Base-by-base conservation (phyloP, 2,888 invertebrate species). In the Trissolcus brochymenae region DNA sequence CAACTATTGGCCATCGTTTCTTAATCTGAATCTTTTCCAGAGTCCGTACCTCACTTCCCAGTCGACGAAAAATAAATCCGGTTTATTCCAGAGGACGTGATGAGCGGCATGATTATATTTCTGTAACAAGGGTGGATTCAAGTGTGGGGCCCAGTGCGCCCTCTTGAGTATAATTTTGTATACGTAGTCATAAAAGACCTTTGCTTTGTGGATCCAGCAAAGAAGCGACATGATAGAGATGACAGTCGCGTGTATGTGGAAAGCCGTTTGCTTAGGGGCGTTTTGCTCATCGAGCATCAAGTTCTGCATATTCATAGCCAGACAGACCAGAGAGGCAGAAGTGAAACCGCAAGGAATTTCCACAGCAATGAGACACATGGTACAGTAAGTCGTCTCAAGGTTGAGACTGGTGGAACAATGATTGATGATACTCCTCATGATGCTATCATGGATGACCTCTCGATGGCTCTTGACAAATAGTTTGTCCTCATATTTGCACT, bases 31-130 rank as follows among this genome's bases (percentile, higher is more conserved):
- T 87, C 90, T 91, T 83, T 92, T 93, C 93, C 93, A 93, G 6
- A 93, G 84, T 0, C 92, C 92, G 78, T 92, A 93, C 40, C 93
- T 90, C 2, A 92, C 89, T 82, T 93, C 92, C 93, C 93, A 93
- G 82, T 93, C 92, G 75, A 93, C 91, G 73, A 93, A 92, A 83
- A 92, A 93, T 13, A 93, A 84, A 6, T 92, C 92, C 0, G 92
- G 91, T 70, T 92, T 92, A 80, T 92, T 90, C 92, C 92, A 92
- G 0, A 91, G 89, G 1, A 92, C 88, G 70, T 92, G 91, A 81
- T 92, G 91, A 13, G 90, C 87, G 0, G 91, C 91, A 60, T 92
- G 91, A 43, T 90, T 89, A 82, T 93, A 93, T 17, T 84, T 84
- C 0, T 90, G 86, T 81, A 90, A 90, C 41, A 93, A 80, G 0